Conservation (phyloP, 2,113 vertebrate species). For the Rattus rattus region DNA sequence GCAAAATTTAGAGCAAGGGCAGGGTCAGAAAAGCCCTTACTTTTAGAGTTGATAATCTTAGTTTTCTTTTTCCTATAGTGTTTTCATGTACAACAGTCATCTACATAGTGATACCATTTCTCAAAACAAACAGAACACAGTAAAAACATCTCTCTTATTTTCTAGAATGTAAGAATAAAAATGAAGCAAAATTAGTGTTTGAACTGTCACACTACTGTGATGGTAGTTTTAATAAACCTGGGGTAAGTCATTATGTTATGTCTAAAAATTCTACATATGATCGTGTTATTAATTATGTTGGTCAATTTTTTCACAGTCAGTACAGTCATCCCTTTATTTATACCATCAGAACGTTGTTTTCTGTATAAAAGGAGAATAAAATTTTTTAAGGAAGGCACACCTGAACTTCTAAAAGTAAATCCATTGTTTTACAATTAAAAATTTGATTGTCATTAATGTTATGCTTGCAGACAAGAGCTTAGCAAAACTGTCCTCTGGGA, state of each 20-base stretch:
- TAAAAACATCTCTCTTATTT: background rate
- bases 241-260: background rate
- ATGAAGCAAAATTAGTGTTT: background rate
- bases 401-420: background rate
- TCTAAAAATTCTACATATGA: background rate
- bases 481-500: too few relatives aligned
- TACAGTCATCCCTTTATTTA: background rate
- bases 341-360: background rate
- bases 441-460: background rate
- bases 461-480: too few relatives aligned
- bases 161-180: background rate
- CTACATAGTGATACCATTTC: background rate
- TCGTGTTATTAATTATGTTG: background rate
- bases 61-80: background rate
- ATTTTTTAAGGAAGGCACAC: constrained; percentile 25
- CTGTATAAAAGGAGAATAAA: background rate
- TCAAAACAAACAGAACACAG: background rate
- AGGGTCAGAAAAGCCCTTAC: too few relatives aligned
- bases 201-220: background rate
- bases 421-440: background rate
- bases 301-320: background rate
- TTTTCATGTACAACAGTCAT: background rate
- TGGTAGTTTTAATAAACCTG: background rate
- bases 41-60: too few relatives aligned
- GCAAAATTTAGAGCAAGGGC: too few relatives aligned